A percentile compares a stretch with the other conserved stretches of the same genome.
Evolutionary conservation across 2,888 invertebrate genomes (phyloP).

Genomic region (Erpobdella octoculata): DNA sequence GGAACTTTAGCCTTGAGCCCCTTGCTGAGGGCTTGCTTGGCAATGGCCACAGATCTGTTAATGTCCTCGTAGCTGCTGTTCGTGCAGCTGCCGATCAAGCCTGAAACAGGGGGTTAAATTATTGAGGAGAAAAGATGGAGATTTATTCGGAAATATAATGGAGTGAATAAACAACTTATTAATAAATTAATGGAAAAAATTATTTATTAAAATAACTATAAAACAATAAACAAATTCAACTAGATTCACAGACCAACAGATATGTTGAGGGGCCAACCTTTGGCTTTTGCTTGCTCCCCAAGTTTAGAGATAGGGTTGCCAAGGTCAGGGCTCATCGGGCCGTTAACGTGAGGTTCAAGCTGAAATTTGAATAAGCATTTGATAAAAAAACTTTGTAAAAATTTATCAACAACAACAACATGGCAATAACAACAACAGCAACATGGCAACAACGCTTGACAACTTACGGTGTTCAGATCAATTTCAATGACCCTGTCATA

Average conservation of each 20-base stretch:
- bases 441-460: too few relatives aligned
- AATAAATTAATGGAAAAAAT: too few relatives aligned
- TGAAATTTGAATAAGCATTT: slow-evolving; percentile 36
- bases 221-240: too few relatives aligned
- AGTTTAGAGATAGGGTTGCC: slow-evolving; percentile 89
- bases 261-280: slow-evolving; percentile 88
- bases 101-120: slow-evolving; percentile 51
- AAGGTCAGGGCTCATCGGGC: slow-evolving; percentile 97
- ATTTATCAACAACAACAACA: too few relatives aligned
- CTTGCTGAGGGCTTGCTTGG: slow-evolving; percentile 78
- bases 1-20: slow-evolving; percentile 87
- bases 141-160: too few relatives aligned
- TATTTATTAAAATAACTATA: too few relatives aligned
- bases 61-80: slow-evolving; percentile 99
- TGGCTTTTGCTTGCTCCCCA: slow-evolving; percentile 76
- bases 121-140: not conserved
- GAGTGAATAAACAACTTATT: too few relatives aligned
- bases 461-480: slow-evolving; percentile 65
- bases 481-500: slow-evolving; percentile 87
- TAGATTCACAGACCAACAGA: slow-evolving; percentile 57
- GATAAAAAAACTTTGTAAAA: too few relatives aligned
- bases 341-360: slow-evolving; percentile 95
- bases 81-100: slow-evolving; percentile 96
- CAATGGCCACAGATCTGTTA: slow-evolving; percentile 92
- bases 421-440: too few relatives aligned